Evolutionary conservation across 92 coral and sea anemone genomes (phyloP).

Genomic region (Pocillopora grandis): DNA sequence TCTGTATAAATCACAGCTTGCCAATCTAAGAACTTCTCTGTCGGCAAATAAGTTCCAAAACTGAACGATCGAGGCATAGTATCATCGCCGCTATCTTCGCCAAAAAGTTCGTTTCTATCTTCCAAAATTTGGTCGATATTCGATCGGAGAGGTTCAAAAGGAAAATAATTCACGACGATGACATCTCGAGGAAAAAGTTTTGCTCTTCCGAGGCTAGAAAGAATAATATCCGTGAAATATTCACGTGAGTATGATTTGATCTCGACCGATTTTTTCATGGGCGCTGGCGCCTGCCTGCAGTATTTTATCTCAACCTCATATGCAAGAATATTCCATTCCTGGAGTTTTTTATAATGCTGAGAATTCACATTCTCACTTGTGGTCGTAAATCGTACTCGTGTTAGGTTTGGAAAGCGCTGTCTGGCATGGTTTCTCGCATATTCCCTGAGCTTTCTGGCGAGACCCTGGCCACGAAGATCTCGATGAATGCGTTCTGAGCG

Average conservation of each 20-base stretch:
- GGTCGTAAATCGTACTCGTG: slow-evolving; percentile 64
- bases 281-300: neutral
- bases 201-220: slow-evolving; percentile 39
- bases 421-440: slow-evolving; percentile 60
- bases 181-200: slow-evolving; percentile 59
- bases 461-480: slow-evolving; percentile 72
- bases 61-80: slow-evolving; percentile 71
- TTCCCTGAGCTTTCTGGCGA: slow-evolving; percentile 54
- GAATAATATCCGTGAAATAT: slow-evolving; percentile 45
- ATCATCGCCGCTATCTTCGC: slow-evolving; percentile 49
- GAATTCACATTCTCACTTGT: slow-evolving; percentile 64
- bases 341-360: slow-evolving; percentile 70
- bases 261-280: slow-evolving; percentile 4
- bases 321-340: slow-evolving; percentile 73
- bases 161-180: slow-evolving; percentile 83
- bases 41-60: slow-evolving; percentile 71
- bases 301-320: slow-evolving; percentile 50
- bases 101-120: slow-evolving; percentile 71
- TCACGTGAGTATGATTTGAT: slow-evolving; percentile 55
- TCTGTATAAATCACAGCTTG: slow-evolving; percentile 69
- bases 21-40: slow-evolving; percentile 73
- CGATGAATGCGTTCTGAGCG: slow-evolving; percentile 80
- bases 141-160: slow-evolving; percentile 71
- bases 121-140: slow-evolving; percentile 72
- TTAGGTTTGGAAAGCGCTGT: slow-evolving; percentile 51